phyloP scores from a whole-genome alignment of 2,113 vertebrate species.

The Albula goreensis region DNA sequence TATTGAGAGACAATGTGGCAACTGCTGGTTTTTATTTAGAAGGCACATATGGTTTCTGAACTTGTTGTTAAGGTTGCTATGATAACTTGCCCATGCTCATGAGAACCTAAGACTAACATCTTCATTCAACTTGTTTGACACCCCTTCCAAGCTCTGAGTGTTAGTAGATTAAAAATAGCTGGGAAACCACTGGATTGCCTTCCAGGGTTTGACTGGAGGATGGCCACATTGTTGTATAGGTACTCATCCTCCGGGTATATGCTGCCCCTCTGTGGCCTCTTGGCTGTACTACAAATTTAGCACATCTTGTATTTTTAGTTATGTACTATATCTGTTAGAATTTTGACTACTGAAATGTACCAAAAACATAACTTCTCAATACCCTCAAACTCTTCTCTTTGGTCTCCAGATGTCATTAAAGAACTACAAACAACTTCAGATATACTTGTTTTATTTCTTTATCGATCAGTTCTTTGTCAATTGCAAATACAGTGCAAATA shows the following conservation, averaged over 20 bases:
- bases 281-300: background rate
- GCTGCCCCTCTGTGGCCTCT: constrained; percentile 13
- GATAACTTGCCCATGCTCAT: background rate
- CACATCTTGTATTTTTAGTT: too few relatives aligned
- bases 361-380: too few relatives aligned
- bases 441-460: too few relatives aligned
- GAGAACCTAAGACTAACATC: background rate
- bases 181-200: background rate
- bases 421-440: too few relatives aligned
- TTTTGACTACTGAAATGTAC: too few relatives aligned
- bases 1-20: too few relatives aligned
- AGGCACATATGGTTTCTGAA: background rate
- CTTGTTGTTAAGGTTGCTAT: background rate
- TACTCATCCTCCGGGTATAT: background rate
- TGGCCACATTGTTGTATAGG: too few relatives aligned
- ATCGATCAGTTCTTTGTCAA: too few relatives aligned
- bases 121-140: background rate
- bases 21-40: background rate
- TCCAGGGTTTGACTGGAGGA: background rate
- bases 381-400: too few relatives aligned
- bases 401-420: too few relatives aligned
- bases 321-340: too few relatives aligned
- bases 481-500: too few relatives aligned
- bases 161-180: background rate
- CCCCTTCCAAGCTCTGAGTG: background rate